These are phyloP conservation scores for Rhagoletis pomonella DNA, from an alignment of 1,140 invertebrate species.

Conservation along the genomic window DNA sequence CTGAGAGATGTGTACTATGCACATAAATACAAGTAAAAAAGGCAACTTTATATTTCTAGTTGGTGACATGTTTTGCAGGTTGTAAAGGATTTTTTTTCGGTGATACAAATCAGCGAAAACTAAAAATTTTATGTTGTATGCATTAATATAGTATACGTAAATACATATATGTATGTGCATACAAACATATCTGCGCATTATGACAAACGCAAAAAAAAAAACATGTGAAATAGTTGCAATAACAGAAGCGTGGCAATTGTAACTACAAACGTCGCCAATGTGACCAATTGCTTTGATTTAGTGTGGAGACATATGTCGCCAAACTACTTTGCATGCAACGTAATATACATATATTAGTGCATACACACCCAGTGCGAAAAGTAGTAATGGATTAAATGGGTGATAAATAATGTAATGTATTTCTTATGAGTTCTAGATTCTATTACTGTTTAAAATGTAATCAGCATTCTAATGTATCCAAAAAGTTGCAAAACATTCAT, in stretches of 20 bases:
- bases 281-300: constrained; percentile 35
- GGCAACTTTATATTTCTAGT: background rate
- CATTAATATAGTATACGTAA: background rate
- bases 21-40: background rate
- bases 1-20: background rate
- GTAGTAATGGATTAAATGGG: no score
- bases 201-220: background rate
- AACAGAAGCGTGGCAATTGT: background rate
- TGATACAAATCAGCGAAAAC: background rate
- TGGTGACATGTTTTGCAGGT: constrained; percentile 7
- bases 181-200: no score
- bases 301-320: constrained; percentile 6
- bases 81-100: constrained; percentile 23
- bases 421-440: no score
- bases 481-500: no score
- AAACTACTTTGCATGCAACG: constrained; percentile 6
- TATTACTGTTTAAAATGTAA: no score
- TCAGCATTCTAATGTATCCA: no score
- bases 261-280: background rate
- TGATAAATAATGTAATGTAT: no score
- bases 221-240: background rate
- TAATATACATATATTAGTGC: background rate
- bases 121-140: background rate
- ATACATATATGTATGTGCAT: background rate
- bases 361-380: background rate